Base-by-base conservation (phyloP, 2,888 invertebrate species). In the Pollenia amentaria region DNA sequence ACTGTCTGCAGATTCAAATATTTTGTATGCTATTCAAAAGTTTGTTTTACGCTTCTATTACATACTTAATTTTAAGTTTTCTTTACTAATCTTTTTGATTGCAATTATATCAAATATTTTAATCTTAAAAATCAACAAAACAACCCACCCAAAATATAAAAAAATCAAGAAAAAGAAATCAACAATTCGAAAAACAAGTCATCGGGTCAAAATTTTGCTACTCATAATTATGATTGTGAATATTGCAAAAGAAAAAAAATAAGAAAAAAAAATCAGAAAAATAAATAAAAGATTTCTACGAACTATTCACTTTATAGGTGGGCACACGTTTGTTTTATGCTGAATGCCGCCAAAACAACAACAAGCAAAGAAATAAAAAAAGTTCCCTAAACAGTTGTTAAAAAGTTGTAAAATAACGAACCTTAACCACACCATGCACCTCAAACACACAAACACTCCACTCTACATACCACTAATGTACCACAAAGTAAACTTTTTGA, bases 221-320 rank as follows among this genome's bases (percentile, higher is more conserved):
- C 86, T 83, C 83, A 86, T 83, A 86, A 86, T 86, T 86, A 79
- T 82, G 70, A 82, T 81, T 70, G 70, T 79, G 69, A 70, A 85
- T 78, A 85, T 85, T 81, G 65, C 29, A 76, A 57, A 42, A 48
- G 55, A 40, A 72, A 53, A 16, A 46, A 14, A 38, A 38, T 69
- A 62, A 69, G 12, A 60, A 62, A 60, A n/a, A 64, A 21, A 21
- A 62, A 73, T 40, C 11, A 60, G 65, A 38, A 75, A 75, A 75
- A 53, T 64, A 69, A 69, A 73, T 77, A 78, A 80, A 69, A 53
- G 51, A 73, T 87, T 87, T 87, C 87, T 87, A 84, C 87, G 87
- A 87, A 87, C 87, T 87, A 87, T 87, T 87, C 72, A 77, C 80
- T 87, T 87, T 87, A 80, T 87, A 87, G 87, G 87, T 84, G 87